Evolutionary conservation across 2,888 invertebrate genomes (phyloP).

Genomic region (Drosophila merina): DNA sequence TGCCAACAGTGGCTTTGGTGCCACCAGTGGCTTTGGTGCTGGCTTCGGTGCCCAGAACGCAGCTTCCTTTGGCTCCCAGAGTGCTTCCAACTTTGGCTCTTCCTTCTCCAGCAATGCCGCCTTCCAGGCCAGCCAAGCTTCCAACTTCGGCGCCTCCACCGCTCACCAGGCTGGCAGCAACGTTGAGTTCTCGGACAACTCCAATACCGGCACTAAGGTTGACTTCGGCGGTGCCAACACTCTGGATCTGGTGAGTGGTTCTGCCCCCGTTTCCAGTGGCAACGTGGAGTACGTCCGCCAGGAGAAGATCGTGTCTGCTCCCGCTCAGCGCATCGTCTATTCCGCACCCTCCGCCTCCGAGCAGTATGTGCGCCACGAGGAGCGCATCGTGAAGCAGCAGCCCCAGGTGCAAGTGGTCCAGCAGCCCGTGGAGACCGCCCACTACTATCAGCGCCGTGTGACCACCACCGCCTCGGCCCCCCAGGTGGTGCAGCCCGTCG

Average conservation of each 20-base stretch:
- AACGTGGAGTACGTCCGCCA: slow-evolving; percentile 66
- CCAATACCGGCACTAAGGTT: slow-evolving; percentile 63
- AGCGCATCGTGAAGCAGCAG: slow-evolving; percentile 66
- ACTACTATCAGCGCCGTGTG: slow-evolving; percentile 75
- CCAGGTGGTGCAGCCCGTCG: slow-evolving; percentile 54
- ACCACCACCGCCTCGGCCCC: slow-evolving; percentile 63
- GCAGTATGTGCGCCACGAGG: slow-evolving; percentile 75
- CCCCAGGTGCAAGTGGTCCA: slow-evolving; percentile 62
- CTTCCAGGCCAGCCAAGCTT: slow-evolving; percentile 62
- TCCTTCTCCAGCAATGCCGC: slow-evolving; percentile 59
- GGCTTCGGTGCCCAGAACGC: slow-evolving; percentile 43
- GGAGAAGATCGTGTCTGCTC: slow-evolving; percentile 54
- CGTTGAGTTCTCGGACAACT: slow-evolving; percentile 60
- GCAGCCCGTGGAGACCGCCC: slow-evolving; percentile 58
- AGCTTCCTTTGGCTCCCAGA: slow-evolving; percentile 21
- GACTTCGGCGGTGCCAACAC: slow-evolving; percentile 59
- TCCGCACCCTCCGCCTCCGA: slow-evolving; percentile 70
- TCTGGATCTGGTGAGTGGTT: slow-evolving; percentile 31
- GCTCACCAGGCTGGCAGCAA: slow-evolving; percentile 61
- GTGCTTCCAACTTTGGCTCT: slow-evolving; percentile 56
- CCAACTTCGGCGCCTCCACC: slow-evolving; percentile 65
- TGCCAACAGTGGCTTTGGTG: slow-evolving; percentile 56
- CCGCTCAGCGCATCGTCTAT: slow-evolving; percentile 61
- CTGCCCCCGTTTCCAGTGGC: slow-evolving; percentile 40
- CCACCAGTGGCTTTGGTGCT: slow-evolving; percentile 56